Base-by-base conservation (phyloP, 2,888 invertebrate species). In the Synanthedon formicaeformis region DNA sequence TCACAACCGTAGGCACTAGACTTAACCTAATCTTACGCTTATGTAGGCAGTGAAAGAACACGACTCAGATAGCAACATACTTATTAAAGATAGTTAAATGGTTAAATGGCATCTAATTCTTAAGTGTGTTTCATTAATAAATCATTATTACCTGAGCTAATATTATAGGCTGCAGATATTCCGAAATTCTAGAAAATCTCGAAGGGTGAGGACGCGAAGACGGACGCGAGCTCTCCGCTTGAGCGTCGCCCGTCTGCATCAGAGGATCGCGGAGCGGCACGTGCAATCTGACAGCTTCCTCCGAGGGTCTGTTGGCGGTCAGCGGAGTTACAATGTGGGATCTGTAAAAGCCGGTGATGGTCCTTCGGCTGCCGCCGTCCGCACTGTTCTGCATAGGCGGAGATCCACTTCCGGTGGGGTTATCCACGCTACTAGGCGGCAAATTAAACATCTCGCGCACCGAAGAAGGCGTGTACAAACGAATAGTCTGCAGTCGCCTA, bases 171-270 rank as follows among this genome's bases (percentile, higher is more conserved):
- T 86, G 87, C 54, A 87, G 64, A 58, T 82, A 86, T 59, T 86
- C 87, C 52, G 83, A 81, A 57, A 86, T 84, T 54, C 84, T 69
- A 6, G 82, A 81, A 53, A 81, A 60, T 13, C 82, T 66, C 49
- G 72, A 77, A 12, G 70, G 63, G 49, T 66, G 75, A 51, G 73
- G 66, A 45, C 8, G n/a, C 45, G 34, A 34, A 10, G 50, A 18
- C 12, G 50, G 27, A 8, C 14, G 48, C 4, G 27, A 18, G 13
- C 68, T 62, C 14, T 86, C 83, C 11, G 73, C 70, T 1, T 87
- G 71, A 0, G 88, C 89, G n/a, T 89, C 81, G 59, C 91, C 91
- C 40, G 92, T 89, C 60, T 90, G 90, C 62, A 92, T 89, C 11
- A 89, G 73, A 2, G 91, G 91, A 54, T 77, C 78, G 59, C 77